Conservation (phyloP, 2,113 vertebrate genomes). For the Erpornis zantholeuca region DNA sequence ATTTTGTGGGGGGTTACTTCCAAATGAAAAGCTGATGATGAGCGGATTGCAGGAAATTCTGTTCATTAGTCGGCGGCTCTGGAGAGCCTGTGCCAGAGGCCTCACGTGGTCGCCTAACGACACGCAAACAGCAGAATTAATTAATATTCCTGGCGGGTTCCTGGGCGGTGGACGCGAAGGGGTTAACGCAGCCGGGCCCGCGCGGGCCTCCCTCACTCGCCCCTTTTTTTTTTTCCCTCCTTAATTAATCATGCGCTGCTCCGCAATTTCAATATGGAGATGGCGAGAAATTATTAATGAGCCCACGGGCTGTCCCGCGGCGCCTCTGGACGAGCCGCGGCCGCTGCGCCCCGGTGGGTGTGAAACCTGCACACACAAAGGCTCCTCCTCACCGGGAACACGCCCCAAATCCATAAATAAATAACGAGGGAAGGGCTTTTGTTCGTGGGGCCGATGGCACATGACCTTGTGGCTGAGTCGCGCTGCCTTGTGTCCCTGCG, state of each 20-base stretch:
- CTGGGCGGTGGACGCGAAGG: background rate
- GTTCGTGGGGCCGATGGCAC: constrained; percentile 75
- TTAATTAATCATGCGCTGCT: constrained; percentile 62
- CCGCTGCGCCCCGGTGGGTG: background rate
- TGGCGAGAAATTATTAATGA: constrained; percentile 63
- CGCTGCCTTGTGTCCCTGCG: background rate
- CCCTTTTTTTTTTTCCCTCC: background rate
- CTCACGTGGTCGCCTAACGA: background rate
- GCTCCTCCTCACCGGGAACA: constrained; percentile 38
- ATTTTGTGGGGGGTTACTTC: background rate
- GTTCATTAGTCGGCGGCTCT: background rate
- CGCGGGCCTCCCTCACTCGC: background rate
- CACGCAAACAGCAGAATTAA: background rate
- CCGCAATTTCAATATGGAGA: constrained; percentile 57
- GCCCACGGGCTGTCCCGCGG: constrained; percentile 49
- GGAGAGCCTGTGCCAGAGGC: background rate
- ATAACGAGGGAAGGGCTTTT: constrained; percentile 67
- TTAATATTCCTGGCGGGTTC: constrained; percentile 12
- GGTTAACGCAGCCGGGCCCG: background rate
- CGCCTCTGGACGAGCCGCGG: background rate
- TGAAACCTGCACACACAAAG: constrained; percentile 72
- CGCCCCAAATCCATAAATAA: constrained; percentile 77
- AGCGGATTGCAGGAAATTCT: background rate
- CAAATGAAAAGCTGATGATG: background rate
- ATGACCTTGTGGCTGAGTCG: constrained; percentile 63